Percentiles rank a stretch among this genome's conserved stretches.
phyloP scores from a whole-genome alignment of 1,140 invertebrate genomes.

The Catajapyx aquilonaris region DNA sequence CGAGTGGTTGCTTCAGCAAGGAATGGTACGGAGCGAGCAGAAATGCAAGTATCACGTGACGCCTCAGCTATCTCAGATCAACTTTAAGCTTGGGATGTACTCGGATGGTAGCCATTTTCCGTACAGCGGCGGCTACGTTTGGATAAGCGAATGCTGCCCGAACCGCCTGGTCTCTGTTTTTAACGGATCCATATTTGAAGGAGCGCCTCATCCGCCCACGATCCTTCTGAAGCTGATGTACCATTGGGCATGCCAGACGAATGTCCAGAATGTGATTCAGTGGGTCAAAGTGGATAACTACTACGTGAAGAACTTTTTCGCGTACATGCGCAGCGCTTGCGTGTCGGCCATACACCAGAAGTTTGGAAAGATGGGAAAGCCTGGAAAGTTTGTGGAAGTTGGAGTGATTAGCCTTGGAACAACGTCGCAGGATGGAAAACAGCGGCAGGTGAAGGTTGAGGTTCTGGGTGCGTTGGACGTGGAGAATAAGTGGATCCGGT shows the following conservation, averaged over 20 bases:
- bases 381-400: slow-evolving; percentile 40
- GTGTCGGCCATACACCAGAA: slow-evolving; percentile 56
- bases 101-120: slow-evolving; percentile 63
- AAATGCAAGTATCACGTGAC: slow-evolving; percentile 37
- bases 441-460: slow-evolving; percentile 68
- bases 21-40: slow-evolving; percentile 53
- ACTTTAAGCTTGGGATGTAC: slow-evolving; percentile 38
- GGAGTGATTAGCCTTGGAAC: slow-evolving; percentile 77
- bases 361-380: slow-evolving; percentile 41
- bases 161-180: slow-evolving; percentile 65
- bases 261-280: slow-evolving; percentile 61
- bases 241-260: slow-evolving; percentile 75
- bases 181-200: slow-evolving; percentile 64
- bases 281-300: slow-evolving; percentile 64
- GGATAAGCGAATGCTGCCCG: slow-evolving; percentile 67
- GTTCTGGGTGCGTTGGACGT: slow-evolving; percentile 65
- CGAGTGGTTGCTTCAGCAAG: slow-evolving; percentile 71
- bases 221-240: slow-evolving; percentile 64
- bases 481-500: slow-evolving; percentile 42
- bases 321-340: slow-evolving; percentile 51
- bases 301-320: slow-evolving; percentile 55
- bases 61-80: slow-evolving; percentile 16
- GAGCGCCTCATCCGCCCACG: slow-evolving; percentile 53
- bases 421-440: slow-evolving; percentile 57
- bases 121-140: slow-evolving; percentile 68